These are phyloP conservation scores for Lacanobia oleracea DNA, from an alignment of 2,888 invertebrate species.

Conservation along the genomic window DNA sequence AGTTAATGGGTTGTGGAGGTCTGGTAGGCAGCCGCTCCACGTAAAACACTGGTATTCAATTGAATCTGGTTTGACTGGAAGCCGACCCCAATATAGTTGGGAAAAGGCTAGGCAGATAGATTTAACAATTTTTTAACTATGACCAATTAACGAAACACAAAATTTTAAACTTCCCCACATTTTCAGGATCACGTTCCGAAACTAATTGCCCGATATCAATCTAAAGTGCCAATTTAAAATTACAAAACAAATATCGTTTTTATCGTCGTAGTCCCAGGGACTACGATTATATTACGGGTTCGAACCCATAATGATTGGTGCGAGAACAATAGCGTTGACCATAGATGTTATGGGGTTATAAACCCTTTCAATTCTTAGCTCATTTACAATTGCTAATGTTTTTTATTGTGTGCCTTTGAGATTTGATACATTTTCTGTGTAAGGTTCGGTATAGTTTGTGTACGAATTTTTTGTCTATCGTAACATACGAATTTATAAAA, in stretches of 20 bases:
- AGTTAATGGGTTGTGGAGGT: too few species aligned
- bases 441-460: constrained; percentile 54
- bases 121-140: not conserved
- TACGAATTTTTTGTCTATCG: too few species aligned
- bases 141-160: not conserved
- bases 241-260: constrained; percentile 46
- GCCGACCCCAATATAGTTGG: too few species aligned
- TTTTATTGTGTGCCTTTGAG: constrained; percentile 41
- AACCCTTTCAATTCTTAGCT: constrained; percentile 56
- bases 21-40: too few species aligned
- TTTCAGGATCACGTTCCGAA: constrained; percentile 20
- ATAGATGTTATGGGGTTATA: constrained; percentile 51
- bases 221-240: constrained; percentile 57
- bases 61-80: too few species aligned
- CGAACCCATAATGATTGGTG: constrained; percentile 52
- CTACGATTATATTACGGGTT: constrained; percentile 52
- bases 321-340: constrained; percentile 57
- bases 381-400: constrained; percentile 62
- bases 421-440: constrained; percentile 6
- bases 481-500: too few species aligned
- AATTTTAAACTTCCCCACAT: not conserved
- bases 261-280: constrained; percentile 24
- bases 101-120: too few species aligned
- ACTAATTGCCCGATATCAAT: constrained; percentile 52
- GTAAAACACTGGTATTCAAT: too few species aligned